phyloP scores from a whole-genome alignment of 1,140 invertebrate species.

The Bombus huntii region DNA sequence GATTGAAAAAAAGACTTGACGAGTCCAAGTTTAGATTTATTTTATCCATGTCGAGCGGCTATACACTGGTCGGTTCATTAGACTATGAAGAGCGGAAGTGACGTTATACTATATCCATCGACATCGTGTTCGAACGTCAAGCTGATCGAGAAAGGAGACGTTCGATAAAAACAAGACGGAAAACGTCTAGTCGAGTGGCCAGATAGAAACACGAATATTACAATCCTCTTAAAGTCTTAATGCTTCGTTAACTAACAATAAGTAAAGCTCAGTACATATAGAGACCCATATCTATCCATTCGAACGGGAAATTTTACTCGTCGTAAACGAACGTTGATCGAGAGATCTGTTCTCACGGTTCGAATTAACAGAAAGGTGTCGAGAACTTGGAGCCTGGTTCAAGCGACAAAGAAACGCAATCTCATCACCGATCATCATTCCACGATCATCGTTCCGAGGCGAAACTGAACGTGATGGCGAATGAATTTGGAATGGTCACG shows the following conservation, averaged over 20 bases:
- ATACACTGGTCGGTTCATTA: background rate
- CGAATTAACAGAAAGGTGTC: constrained; percentile 7
- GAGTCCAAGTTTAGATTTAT: background rate
- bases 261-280: background rate
- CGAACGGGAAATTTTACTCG: background rate
- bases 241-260: background rate
- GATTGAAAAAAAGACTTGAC: no score
- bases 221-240: background rate
- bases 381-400: constrained; percentile 11
- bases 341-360: constrained; percentile 29
- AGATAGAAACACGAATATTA: constrained; percentile 11
- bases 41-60: background rate
- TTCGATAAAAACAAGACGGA: constrained; percentile 25
- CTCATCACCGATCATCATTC: constrained; percentile 15
- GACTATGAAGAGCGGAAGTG: constrained; percentile 1
- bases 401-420: constrained; percentile 30
- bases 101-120: background rate
- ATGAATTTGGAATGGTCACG: constrained; percentile 52
- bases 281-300: background rate
- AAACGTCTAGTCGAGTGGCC: background rate
- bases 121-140: background rate
- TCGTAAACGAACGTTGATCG: background rate
- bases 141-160: background rate
- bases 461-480: constrained; percentile 12
- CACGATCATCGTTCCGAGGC: constrained; percentile 25